phyloP scores from a whole-genome alignment of 2,888 invertebrate genomes.

The Ichneumon xanthorius region DNA sequence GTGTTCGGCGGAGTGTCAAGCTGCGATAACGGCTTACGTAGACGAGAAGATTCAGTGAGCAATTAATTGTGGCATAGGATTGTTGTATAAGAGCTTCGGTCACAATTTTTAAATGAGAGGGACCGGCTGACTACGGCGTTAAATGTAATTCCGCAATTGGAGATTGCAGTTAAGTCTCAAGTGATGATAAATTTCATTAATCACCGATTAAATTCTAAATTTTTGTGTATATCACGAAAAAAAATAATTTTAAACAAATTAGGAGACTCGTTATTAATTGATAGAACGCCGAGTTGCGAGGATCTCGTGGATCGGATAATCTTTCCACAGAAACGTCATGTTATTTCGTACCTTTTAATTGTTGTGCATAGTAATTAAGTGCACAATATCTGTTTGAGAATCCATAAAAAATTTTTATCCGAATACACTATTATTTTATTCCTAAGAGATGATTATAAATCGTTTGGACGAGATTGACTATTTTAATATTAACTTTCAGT shows the following conservation, averaged over 20 bases:
- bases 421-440: constrained; percentile 73
- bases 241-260: constrained; percentile 27
- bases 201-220: constrained; percentile 66
- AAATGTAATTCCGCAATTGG: background rate
- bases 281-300: constrained; percentile 14
- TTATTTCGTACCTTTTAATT: constrained; percentile 44
- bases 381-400: constrained; percentile 32
- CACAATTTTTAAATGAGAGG: constrained; percentile 51
- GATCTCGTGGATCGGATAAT: constrained; percentile 14
- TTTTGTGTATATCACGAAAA: constrained; percentile 38
- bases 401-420: constrained; percentile 68
- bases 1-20: constrained; percentile 91
- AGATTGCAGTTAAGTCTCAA: constrained; percentile 18
- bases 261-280: background rate
- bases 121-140: constrained; percentile 6
- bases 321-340: constrained; percentile 6
- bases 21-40: constrained; percentile 82
- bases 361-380: background rate
- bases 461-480: constrained; percentile 75
- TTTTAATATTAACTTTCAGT: constrained; percentile 77
- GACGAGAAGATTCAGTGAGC: constrained; percentile 80
- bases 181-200: background rate
- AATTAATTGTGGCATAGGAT: constrained; percentile 51
- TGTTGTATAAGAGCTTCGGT: constrained; percentile 51
- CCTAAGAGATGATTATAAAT: constrained; percentile 70